A percentile compares a stretch with the other conserved stretches of the same genome.
These are phyloP conservation scores for Salmo trutta DNA, from an alignment of 2,797 vertebrate species.

Conservation along the genomic window DNA sequence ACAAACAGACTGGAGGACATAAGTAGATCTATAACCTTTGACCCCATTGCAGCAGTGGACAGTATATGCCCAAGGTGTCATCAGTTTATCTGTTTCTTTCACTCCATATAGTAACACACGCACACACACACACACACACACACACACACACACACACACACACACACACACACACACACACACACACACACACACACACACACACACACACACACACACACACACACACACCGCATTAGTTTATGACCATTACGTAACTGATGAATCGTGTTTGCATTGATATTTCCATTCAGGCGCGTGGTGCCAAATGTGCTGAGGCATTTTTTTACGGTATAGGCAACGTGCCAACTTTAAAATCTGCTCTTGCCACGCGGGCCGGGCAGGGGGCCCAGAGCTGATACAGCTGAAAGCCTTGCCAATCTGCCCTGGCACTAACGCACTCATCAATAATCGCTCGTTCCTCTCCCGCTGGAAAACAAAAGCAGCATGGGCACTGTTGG, in stretches of 20 bases:
- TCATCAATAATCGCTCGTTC: slow-evolving; percentile 46
- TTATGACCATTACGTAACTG: slow-evolving; percentile 37
- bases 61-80: slow-evolving; percentile 18
- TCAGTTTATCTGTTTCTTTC: slow-evolving; percentile 25
- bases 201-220: no score
- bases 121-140: not conserved
- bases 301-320: slow-evolving; percentile 12
- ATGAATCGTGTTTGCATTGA: slow-evolving; percentile 50
- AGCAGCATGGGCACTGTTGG: slow-evolving; percentile 20
- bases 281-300: slow-evolving; percentile 54
- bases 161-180: not conserved
- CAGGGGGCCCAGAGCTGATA: slow-evolving; percentile 54
- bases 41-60: slow-evolving; percentile 45
- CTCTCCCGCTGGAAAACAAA: slow-evolving; percentile 30
- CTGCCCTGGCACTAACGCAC: slow-evolving; percentile 42
- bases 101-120: slow-evolving; percentile 1
- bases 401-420: slow-evolving; percentile 51
- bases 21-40: slow-evolving; percentile 39
- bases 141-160: slow-evolving; percentile 19
- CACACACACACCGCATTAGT: slow-evolving; percentile 7
- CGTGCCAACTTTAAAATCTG: slow-evolving; percentile 43
- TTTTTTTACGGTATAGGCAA: slow-evolving; percentile 41
- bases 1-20: slow-evolving; percentile 34
- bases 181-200: no score
- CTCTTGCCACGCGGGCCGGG: slow-evolving; percentile 48